Evolutionary conservation across 2,888 invertebrate genomes (phyloP), one percentile per base, ranked within the genome.

Genomic region (Linyphia triangularis): DNA sequence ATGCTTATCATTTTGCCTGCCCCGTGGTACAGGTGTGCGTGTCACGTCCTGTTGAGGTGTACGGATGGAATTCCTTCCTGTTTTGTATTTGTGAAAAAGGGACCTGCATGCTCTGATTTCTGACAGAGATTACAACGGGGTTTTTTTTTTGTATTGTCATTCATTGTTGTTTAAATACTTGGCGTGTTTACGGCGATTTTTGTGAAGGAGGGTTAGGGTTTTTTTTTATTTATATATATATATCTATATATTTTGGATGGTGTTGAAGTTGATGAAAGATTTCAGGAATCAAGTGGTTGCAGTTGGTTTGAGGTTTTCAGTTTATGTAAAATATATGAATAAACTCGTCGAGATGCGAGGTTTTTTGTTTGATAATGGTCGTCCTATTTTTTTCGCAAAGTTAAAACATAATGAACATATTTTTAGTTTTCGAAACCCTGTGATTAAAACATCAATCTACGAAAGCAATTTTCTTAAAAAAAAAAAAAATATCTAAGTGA

Each of bases 21-120:
- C 24, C 30, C 22, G 33, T 16, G 37, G 37, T 63, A 37, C 13
- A 51, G n/a, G 26, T 26, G 77, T 40, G 26, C 28, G 72, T 82
- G 82, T 72, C 82, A 79, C 61, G 69, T 82, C 82, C 82, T 72
- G 82, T 82, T 82, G n/a, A n/a, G 28, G 26, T n/a, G n/a, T n/a
- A n/a, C n/a, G n/a, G 43, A 65, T 78, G 82, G 7, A 10, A 37
- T 16, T 59, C 40, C 72, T 61, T 82, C 82, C 82, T 70, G 82
- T 16, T 13, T 59, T 37, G 63, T 19, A 61, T 13, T 59, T 37
- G 63, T 19, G 72, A 70, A 51, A 70, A 37, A 40, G 43, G 67
- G n/a, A 26, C 43, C 43, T 61, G 37, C 69, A 82, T 61, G 82
- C 82, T 82, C 82, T 82, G 69, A 69, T 82, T 82, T 82, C 72